These are phyloP conservation scores for Zaprionus gabonicus DNA, from an alignment of 1,140 invertebrate genomes.

Conservation along the genomic window DNA sequence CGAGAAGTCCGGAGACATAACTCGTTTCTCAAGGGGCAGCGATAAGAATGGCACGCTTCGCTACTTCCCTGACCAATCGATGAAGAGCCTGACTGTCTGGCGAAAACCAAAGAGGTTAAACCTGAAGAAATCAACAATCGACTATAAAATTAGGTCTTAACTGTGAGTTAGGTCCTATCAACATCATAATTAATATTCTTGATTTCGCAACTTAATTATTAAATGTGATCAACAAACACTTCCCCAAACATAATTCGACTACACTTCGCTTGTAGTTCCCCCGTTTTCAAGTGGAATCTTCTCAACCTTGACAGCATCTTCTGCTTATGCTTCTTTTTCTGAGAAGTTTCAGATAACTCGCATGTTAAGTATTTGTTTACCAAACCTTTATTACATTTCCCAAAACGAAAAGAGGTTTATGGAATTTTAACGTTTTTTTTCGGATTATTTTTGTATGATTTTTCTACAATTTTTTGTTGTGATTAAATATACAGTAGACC, in stretches of 20 bases:
- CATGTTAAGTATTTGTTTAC: neutral
- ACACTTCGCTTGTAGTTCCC: neutral
- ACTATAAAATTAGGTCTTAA: conserved; percentile 2
- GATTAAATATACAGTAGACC: conserved; percentile 65
- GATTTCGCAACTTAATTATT: neutral
- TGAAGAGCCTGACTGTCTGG: neutral
- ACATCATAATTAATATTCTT: neutral
- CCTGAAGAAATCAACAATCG: neutral
- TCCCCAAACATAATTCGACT: neutral
- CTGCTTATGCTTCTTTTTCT: neutral
- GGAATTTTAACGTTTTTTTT: conserved; percentile 61
- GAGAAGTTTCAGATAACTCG: neutral
- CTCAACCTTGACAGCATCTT: neutral
- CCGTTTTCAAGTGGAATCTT: neutral
- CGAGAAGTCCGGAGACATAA: conserved; percentile 12
- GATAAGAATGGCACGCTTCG: conserved; percentile 7
- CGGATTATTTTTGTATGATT: conserved; percentile 39
- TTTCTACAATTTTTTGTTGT: conserved; percentile 63
- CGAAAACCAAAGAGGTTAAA: neutral
- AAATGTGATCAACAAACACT: neutral
- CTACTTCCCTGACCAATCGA: conserved; percentile 9
- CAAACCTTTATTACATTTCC: conserved; percentile 29
- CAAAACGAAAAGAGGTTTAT: conserved; percentile 27
- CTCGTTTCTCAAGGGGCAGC: conserved; percentile 11
- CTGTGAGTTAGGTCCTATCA: neutral